A percentile compares a stretch with the other conserved stretches of the same genome.
Conservation (phyloP, 2,797 vertebrate species). For the Muscicapa comitata region DNA sequence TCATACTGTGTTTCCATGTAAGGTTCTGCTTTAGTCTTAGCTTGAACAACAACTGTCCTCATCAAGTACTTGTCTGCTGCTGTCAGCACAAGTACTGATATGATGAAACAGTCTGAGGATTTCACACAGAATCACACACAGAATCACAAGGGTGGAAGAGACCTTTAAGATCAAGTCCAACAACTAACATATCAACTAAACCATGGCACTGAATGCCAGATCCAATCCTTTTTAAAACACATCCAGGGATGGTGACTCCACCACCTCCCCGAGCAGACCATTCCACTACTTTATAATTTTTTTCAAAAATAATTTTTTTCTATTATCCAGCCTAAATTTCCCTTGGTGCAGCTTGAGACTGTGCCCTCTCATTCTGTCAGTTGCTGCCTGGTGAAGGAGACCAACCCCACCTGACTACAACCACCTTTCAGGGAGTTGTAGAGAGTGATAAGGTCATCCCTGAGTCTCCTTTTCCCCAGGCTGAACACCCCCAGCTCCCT, state of each 20-base stretch:
- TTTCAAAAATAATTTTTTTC: not conserved
- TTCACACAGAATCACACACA: not conserved
- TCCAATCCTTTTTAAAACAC: not conserved
- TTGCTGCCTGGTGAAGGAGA: not conserved
- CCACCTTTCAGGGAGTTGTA: not conserved
- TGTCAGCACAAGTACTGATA: not conserved
- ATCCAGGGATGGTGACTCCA: not conserved
- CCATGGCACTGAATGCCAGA: not conserved
- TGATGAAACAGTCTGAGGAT: not conserved
- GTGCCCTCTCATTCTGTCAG: fast-evolving
- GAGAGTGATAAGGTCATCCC: no score
- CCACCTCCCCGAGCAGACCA: fast-evolving
- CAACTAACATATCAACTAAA: not conserved
- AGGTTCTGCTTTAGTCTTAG: not conserved
- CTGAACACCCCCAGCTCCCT: fast-evolving
- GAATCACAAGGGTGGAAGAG: not conserved
- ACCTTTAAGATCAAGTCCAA: not conserved
- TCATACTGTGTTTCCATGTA: not conserved
- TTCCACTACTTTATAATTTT: not conserved
- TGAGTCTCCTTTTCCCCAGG: not conserved
- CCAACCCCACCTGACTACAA: fast-evolving
- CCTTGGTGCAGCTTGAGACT: fast-evolving
- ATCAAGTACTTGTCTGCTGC: fast-evolving
- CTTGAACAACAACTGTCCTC: not conserved
- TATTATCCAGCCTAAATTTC: not conserved